Evolutionary conservation across 92 coral and sea anemone genomes (phyloP).

Genomic region (Zoanthus gigantus): DNA sequence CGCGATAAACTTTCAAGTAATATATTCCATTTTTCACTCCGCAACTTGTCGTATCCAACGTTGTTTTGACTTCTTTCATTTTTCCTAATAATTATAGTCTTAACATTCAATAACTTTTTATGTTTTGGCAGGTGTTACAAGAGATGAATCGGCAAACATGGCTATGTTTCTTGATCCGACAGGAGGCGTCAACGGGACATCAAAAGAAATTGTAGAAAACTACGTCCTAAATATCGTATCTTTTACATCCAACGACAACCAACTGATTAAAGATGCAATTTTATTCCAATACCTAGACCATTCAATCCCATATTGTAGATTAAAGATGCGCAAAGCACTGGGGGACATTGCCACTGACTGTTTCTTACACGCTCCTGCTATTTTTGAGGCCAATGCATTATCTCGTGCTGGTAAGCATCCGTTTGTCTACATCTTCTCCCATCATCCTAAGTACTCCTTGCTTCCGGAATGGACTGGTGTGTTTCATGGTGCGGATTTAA

Average conservation of each 20-base stretch:
- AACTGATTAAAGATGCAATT: conserved; percentile 46
- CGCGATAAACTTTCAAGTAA: too few species aligned
- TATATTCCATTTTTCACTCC: too few species aligned
- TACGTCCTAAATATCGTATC: neutral
- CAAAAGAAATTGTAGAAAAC: conserved; percentile 36
- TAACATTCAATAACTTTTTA: too few species aligned
- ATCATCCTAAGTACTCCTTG: conserved; percentile 37
- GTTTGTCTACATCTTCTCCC: neutral
- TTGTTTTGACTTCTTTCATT: too few species aligned
- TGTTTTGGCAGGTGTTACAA: conserved; percentile 27
- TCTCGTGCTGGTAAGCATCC: conserved; percentile 14
- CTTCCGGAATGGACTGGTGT: conserved; percentile 48
- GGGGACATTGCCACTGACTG: conserved; percentile 45
- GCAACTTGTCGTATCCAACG: too few species aligned
- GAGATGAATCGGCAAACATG: conserved; percentile 34
- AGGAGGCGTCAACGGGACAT: conserved; percentile 39
- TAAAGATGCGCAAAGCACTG: conserved; percentile 37
- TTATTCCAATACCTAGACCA: conserved; percentile 51
- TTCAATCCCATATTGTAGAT: neutral
- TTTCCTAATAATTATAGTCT: too few species aligned
- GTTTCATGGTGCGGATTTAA: conserved; percentile 23
- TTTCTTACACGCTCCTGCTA: conserved; percentile 56
- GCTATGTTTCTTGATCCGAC: conserved; percentile 27
- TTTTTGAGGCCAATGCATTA: conserved; percentile 54
- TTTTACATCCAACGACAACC: conserved; percentile 18